phyloP scores from a whole-genome alignment of 2,888 invertebrate species.

The Oscheius sp. region DNA sequence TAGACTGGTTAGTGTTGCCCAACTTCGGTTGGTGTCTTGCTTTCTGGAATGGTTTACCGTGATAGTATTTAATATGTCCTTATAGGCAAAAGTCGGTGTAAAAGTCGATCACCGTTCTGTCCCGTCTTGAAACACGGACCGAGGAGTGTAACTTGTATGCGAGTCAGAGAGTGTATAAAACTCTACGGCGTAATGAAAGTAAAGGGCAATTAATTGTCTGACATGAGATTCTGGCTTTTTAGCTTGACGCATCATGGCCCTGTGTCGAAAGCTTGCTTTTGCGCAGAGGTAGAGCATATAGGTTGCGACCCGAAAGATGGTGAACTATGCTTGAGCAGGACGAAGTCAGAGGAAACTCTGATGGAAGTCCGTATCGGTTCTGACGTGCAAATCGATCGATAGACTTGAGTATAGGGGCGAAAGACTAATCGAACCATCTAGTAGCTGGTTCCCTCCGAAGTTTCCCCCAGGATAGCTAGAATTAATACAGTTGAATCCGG shows the following conservation, averaged over 20 bases:
- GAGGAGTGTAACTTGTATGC: conserved; percentile 81
- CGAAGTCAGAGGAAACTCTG: conserved; percentile 79
- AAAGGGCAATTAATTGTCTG: conserved; percentile 70
- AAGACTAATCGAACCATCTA: conserved; percentile 34
- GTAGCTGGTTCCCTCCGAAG: conserved; percentile 34
- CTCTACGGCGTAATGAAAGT: conserved; percentile 80
- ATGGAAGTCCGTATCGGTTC: conserved; percentile 81
- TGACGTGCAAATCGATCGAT: conserved; percentile 84
- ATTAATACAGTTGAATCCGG: conserved; percentile 77
- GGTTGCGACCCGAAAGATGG: conserved; percentile 81
- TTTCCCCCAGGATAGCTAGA: conserved; percentile 23
- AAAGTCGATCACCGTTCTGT: conserved; percentile 73
- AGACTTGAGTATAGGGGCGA: conserved; percentile 80
- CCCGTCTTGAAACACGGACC: conserved; percentile 84
- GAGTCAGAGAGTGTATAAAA: conserved; percentile 78
- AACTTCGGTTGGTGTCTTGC: conserved; percentile 26
- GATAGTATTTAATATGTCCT: neutral
- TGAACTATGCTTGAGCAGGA: conserved; percentile 81
- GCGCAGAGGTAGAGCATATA: conserved; percentile 77
- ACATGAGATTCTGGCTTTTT: conserved; percentile 35
- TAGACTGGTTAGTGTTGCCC: conserved; percentile 23
- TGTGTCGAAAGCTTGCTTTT: conserved; percentile 72
- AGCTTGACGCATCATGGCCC: conserved; percentile 76
- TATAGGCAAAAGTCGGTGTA: conserved; percentile 27
- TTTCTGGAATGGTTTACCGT: neutral